Conservation (phyloP, 1,140 invertebrate genomes). For the Dreissena polymorpha region DNA sequence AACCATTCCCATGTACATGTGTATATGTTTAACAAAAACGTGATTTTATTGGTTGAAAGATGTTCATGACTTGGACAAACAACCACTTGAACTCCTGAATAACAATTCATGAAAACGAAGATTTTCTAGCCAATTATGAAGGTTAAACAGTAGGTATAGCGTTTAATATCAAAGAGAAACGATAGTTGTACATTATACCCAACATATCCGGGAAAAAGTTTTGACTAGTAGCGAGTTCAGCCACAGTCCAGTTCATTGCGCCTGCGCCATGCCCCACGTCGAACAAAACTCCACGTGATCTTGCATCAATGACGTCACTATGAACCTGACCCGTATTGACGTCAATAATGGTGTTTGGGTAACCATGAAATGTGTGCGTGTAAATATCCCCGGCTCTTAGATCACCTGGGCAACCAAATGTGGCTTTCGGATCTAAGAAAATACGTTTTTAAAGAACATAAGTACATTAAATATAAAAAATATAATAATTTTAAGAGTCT, state of each 20-base stretch:
- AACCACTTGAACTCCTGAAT: too few species aligned
- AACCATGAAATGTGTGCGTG: slow-evolving; percentile 71
- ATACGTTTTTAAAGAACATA: background rate
- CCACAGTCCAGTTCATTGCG: slow-evolving; percentile 72
- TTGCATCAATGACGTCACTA: slow-evolving; percentile 67
- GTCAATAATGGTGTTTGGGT: slow-evolving; percentile 63
- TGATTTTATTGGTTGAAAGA: too few species aligned
- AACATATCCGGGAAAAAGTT: slow-evolving; percentile 72
- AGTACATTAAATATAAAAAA: too few species aligned
- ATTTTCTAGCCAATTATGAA: too few species aligned
- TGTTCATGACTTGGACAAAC: too few species aligned
- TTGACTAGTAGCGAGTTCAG: slow-evolving; percentile 62
- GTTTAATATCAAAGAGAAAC: too few species aligned
- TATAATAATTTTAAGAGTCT: too few species aligned
- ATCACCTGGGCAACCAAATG: slow-evolving; percentile 64
- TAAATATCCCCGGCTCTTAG: slow-evolving; percentile 72
- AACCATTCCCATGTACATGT: too few species aligned
- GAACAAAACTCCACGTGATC: slow-evolving; percentile 69
- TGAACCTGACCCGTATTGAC: slow-evolving; percentile 46
- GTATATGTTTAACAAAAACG: too few species aligned
- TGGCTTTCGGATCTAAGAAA: background rate
- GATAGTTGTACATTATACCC: slow-evolving; percentile 8
- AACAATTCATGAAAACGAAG: too few species aligned
- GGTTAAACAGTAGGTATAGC: too few species aligned
- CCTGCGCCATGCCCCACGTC: slow-evolving; percentile 75